Conservation (phyloP, 1,140 invertebrate genomes). For the Drosophila biarmipes region DNA sequence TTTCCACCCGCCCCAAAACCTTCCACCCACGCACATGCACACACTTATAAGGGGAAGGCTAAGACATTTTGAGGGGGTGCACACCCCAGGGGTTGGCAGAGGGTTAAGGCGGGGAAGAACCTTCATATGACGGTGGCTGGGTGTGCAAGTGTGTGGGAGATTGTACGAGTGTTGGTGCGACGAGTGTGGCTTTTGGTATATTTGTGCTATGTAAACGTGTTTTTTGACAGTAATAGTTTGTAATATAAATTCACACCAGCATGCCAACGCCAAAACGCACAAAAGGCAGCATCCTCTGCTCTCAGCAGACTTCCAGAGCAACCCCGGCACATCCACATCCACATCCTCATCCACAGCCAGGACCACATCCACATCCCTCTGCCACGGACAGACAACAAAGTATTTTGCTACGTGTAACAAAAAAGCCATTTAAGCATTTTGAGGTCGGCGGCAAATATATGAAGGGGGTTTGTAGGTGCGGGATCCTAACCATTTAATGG, state of each 20-base stretch:
- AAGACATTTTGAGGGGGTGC: constrained; percentile 37
- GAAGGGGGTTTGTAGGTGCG: constrained; percentile 25
- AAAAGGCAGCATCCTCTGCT: constrained; percentile 43
- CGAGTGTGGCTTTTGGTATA: constrained; percentile 51
- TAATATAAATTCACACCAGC: constrained; percentile 83
- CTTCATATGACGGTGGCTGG: constrained; percentile 21
- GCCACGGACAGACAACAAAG: constrained; percentile 68
- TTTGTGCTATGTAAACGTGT: constrained; percentile 82
- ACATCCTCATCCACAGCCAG: too few relatives aligned
- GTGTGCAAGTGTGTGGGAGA: constrained; percentile 10
- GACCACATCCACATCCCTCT: neutral
- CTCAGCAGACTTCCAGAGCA: constrained; percentile 1
- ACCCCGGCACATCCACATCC: neutral
- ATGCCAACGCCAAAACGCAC: constrained; percentile 70
- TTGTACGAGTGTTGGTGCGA: neutral
- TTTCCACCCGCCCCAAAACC: constrained; percentile 63
- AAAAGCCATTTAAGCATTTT: constrained; percentile 83
- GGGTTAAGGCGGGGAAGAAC: constrained; percentile 8
- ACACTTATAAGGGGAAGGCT: constrained; percentile 8
- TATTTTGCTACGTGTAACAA: constrained; percentile 83
- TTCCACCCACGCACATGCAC: constrained; percentile 20
- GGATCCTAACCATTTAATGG: constrained; percentile 79
- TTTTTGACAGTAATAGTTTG: constrained; percentile 83
- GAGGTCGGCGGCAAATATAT: constrained; percentile 58
- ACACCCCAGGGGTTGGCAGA: constrained; percentile 43